These are phyloP conservation scores for Choloepus didactylus DNA, from an alignment of 2,797 vertebrate species.

Conservation along the genomic window DNA sequence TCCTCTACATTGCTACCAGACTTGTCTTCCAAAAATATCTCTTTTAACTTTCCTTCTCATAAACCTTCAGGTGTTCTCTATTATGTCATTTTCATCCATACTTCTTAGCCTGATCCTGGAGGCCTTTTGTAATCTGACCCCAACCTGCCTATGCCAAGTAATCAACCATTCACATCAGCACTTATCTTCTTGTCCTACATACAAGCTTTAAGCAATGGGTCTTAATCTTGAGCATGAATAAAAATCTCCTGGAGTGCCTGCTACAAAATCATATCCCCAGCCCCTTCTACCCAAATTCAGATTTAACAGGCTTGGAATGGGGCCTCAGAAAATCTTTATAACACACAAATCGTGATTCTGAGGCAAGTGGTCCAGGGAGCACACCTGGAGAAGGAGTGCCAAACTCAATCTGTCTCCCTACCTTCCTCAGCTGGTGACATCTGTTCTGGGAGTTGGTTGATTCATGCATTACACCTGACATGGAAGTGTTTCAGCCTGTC, in stretches of 20 bases:
- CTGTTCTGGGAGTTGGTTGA: not conserved
- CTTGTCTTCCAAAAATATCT: not conserved
- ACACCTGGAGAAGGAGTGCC: not conserved
- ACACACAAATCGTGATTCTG: not conserved
- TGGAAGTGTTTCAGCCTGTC: not conserved
- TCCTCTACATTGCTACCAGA: too few relatives aligned
- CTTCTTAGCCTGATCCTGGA: not conserved
- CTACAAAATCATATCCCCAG: too few relatives aligned
- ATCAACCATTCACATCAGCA: not conserved
- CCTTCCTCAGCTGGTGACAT: not conserved
- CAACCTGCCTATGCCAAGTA: not conserved
- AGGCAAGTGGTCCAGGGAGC: not conserved
- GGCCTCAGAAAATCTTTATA: too few relatives aligned
- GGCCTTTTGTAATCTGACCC: not conserved
- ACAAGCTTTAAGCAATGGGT: too few relatives aligned
- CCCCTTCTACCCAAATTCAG: too few relatives aligned
- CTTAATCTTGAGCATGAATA: too few relatives aligned
- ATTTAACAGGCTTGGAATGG: too few relatives aligned
- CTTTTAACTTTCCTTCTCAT: not conserved
- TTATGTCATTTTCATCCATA: not conserved
- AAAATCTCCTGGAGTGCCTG: too few relatives aligned
- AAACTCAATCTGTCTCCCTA: not conserved
- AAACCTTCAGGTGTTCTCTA: not conserved
- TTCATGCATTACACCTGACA: not conserved
- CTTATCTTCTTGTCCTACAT: not conserved